Evolutionary conservation across 2,888 invertebrate genomes (phyloP).

Genomic region (Eupsilia transversa): DNA sequence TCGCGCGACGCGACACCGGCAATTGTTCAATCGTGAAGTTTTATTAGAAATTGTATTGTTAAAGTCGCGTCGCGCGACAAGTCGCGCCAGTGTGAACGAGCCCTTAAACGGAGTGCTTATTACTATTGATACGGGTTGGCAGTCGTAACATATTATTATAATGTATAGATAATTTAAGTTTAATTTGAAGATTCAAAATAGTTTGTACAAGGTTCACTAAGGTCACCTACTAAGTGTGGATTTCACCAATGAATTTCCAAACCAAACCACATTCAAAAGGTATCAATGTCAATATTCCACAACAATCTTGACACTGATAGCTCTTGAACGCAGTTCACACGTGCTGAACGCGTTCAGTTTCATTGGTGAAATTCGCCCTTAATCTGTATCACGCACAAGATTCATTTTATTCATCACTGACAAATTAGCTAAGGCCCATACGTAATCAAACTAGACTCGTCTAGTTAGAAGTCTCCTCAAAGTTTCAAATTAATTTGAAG

Average conservation of each 20-base stretch:
- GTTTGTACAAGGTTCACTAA: not conserved
- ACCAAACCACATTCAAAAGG: too few relatives aligned
- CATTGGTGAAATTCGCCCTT: too few relatives aligned
- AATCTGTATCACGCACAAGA: not conserved
- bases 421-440: conserved; percentile 1
- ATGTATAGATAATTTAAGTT: not conserved
- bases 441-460: conserved; percentile 18
- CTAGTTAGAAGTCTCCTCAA: conserved; percentile 21
- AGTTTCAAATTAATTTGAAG: conserved; percentile 56
- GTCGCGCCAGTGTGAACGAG: too few relatives aligned
- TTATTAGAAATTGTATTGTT: too few relatives aligned
- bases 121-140: not conserved
- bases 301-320: too few relatives aligned
- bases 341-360: too few relatives aligned
- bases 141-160: not conserved
- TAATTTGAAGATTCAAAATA: not conserved
- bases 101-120: not conserved
- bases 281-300: too few relatives aligned
- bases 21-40: too few relatives aligned
- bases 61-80: too few relatives aligned
- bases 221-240: not conserved
- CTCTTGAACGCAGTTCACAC: too few relatives aligned
- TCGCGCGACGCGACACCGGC: too few relatives aligned
- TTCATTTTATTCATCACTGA: not conserved
- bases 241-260: too few relatives aligned